Conservation (phyloP, 2,888 invertebrate species). For the Drosophila melanosoma region DNA sequence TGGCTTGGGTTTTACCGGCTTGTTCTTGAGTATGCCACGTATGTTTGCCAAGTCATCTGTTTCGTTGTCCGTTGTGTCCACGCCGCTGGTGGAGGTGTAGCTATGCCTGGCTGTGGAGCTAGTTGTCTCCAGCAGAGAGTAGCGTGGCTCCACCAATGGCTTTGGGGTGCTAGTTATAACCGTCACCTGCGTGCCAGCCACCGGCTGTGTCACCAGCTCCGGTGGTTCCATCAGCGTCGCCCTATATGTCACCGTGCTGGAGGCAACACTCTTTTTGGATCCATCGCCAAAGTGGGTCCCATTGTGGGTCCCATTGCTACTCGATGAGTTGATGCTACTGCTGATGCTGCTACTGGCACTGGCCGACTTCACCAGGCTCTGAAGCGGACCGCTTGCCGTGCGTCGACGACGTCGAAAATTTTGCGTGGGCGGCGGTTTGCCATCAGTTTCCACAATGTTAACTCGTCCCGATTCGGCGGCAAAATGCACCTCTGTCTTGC, state of each 20-base stretch:
- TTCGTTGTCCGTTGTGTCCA: slow-evolving; percentile 82
- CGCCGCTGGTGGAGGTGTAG: slow-evolving; percentile 81
- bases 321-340: slow-evolving; percentile 38
- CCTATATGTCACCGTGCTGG: slow-evolving; percentile 75
- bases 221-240: slow-evolving; percentile 73
- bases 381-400: slow-evolving; percentile 85
- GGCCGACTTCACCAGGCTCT: slow-evolving; percentile 80
- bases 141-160: slow-evolving; percentile 56
- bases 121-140: slow-evolving; percentile 59
- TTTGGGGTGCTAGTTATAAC: slow-evolving; percentile 77
- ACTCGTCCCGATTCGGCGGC: slow-evolving; percentile 94
- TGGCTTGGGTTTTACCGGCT: slow-evolving; percentile 90
- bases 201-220: slow-evolving; percentile 56
- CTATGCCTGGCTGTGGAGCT: slow-evolving; percentile 70
- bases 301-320: slow-evolving; percentile 79
- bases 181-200: slow-evolving; percentile 71
- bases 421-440: slow-evolving; percentile 93
- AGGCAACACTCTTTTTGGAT: slow-evolving; percentile 63
- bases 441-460: slow-evolving; percentile 94
- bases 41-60: slow-evolving; percentile 86
- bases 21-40: slow-evolving; percentile 90
- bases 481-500: slow-evolving; percentile 95
- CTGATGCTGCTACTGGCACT: slow-evolving; percentile 69
- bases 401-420: slow-evolving; percentile 90
- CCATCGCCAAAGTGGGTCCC: slow-evolving; percentile 88